Base-by-base conservation (phyloP, 2,113 vertebrate genomes). In the Salvator merianae region DNA sequence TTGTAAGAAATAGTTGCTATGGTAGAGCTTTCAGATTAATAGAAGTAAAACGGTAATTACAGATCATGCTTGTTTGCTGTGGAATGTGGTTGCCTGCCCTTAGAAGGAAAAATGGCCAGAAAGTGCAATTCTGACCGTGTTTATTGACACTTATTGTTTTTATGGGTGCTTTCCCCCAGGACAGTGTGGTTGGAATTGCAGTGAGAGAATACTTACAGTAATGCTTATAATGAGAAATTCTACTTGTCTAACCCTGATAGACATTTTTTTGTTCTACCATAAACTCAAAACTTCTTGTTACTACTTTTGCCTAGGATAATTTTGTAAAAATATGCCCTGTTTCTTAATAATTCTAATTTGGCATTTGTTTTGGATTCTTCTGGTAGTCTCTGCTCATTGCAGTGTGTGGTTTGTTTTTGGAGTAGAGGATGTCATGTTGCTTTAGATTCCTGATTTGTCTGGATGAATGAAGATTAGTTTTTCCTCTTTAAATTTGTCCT, bases 191-290 rank as follows among this genome's bases (percentile, higher is more conserved):
- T 47, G 10, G 43, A 9, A 47, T 47, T 47, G 43, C 10, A 9
- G 43, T 47, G 43, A 59, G 55, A 20, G 20, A 20, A 59, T 16
- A 59, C 20, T 59, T 59, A 59, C 5, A 59, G 55, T 59, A 4
- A 91, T 81, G 84, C 81, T 86, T 92, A 90, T 2, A 79, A 43
- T 24, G 79, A 59, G 88, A 92, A 87, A 85, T 80, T 94, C 90
- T 92, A 90, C 92, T 94, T 94, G 91, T 91, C 79, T 94, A 93
- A 95, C 93, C 90, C 93, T 93, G 92, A 81, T 84, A 55, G 18
- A n/a, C 47, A 77, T 62, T 13, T 84, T 55, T 87, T 82, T 87
- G 62, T 50, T 65, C 1, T 75, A n/a, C 62, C 84, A 50, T 73
- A 84, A 73, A 71, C 76, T 7, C 26, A 9, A 84, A n/a, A 71